Evolutionary conservation across 1,140 invertebrate species (phyloP).

Genomic region (Elymnias hypermnestra): DNA sequence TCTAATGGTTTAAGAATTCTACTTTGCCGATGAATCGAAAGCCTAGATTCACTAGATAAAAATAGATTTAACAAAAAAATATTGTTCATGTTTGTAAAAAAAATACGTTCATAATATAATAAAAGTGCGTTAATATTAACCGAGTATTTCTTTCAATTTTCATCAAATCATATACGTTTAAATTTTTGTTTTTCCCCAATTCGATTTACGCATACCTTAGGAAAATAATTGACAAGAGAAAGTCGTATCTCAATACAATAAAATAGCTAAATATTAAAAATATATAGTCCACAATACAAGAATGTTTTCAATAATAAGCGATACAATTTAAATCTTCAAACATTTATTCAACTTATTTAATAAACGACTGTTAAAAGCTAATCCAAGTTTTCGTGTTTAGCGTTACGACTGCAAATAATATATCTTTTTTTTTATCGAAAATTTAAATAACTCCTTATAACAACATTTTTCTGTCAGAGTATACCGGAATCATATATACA

Average conservation of each 20-base stretch:
- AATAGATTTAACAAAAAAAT: too few relatives aligned
- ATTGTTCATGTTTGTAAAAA: too few relatives aligned
- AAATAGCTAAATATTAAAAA: slow-evolving; percentile 21
- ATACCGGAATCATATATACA: too few relatives aligned
- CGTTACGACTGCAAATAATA: slow-evolving; percentile 11
- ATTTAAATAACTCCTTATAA: not conserved
- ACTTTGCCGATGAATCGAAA: too few relatives aligned
- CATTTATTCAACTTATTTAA: slow-evolving; percentile 14
- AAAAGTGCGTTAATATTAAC: too few relatives aligned
- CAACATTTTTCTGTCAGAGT: too few relatives aligned
- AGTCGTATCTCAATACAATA: slow-evolving; percentile 18
- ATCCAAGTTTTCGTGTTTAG: not conserved
- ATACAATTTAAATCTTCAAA: slow-evolving; percentile 15
- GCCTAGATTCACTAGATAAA: too few relatives aligned
- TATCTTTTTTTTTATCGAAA: not conserved
- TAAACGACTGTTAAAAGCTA: slow-evolving; percentile 7
- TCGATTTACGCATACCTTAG: slow-evolving; percentile 20
- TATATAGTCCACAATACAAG: slow-evolving; percentile 19
- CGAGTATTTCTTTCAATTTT: too few relatives aligned
- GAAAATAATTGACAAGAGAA: slow-evolving; percentile 52
- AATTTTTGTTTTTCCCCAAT: too few relatives aligned
- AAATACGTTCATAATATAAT: too few relatives aligned
- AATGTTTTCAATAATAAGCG: slow-evolving; percentile 14
- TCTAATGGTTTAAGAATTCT: too few relatives aligned
- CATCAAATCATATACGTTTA: too few relatives aligned